These are phyloP conservation scores for Pseudachorutes palmiensis DNA, from an alignment of 1,140 invertebrate genomes.

Conservation along the genomic window DNA sequence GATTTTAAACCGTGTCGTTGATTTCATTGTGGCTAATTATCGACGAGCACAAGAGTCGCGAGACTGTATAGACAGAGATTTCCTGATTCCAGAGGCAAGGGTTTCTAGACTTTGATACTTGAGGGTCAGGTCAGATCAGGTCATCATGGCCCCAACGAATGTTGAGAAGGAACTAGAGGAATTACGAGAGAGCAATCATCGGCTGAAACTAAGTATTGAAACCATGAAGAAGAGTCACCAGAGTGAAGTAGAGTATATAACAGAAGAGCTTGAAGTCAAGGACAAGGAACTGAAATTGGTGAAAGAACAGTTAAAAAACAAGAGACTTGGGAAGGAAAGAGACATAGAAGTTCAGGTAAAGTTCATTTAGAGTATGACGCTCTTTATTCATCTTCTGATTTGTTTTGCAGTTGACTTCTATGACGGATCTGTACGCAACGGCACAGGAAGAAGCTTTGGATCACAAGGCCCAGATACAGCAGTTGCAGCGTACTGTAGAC, in stretches of 20 bases:
- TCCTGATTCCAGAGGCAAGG: neutral
- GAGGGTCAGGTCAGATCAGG: conserved; percentile 40
- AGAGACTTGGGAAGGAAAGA: conserved; percentile 10
- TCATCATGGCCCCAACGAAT: conserved; percentile 38
- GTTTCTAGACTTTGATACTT: neutral
- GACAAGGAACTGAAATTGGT: conserved; percentile 14
- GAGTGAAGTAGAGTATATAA: conserved; percentile 20
- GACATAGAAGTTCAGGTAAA: conserved; percentile 19
- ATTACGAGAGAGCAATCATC: conserved; percentile 21
- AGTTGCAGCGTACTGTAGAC: conserved; percentile 13
- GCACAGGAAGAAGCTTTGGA: too few relatives aligned
- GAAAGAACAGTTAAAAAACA: conserved; percentile 11
- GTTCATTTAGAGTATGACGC: neutral
- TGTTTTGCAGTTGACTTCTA: too few relatives aligned
- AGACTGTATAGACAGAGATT: neutral
- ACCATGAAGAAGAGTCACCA: neutral
- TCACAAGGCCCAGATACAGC: conserved; percentile 17
- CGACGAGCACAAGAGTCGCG: neutral
- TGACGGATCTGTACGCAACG: too few relatives aligned
- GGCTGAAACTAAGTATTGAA: conserved; percentile 19
- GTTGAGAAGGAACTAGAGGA: conserved; percentile 18
- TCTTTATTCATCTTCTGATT: neutral
- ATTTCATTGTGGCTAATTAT: too few relatives aligned
- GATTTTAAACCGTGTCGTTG: too few relatives aligned
- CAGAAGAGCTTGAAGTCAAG: conserved; percentile 20